phyloP scores from a whole-genome alignment of 2,113 vertebrate genomes.

The Crotophaga sulcirostris region DNA sequence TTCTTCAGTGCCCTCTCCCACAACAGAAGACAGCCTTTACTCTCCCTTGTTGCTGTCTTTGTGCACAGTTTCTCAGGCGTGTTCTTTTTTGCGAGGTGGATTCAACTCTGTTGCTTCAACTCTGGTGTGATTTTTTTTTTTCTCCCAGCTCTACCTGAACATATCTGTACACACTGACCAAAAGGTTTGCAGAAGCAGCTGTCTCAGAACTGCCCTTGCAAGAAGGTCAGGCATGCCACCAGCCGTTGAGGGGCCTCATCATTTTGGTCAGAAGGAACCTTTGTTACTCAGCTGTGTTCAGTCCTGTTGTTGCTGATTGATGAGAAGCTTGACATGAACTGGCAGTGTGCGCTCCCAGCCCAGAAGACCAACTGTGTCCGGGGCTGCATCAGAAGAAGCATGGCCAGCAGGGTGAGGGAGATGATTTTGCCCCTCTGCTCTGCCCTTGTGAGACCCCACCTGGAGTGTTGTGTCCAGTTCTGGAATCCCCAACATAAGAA shows the following conservation, averaged over 20 bases:
- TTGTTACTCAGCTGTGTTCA: not conserved
- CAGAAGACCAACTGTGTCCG: too few species aligned
- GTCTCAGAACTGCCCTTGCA: not conserved
- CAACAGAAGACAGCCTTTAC: not conserved
- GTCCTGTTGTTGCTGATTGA: not conserved
- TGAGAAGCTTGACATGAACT: too few species aligned
- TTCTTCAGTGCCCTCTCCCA: not conserved
- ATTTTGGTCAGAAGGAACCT: not conserved
- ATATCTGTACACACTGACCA: fast-evolving
- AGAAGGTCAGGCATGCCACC: not conserved
- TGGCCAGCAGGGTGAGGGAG: too few species aligned
- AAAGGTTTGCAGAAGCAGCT: not conserved
- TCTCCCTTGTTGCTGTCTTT: not conserved
- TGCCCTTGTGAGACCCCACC: too few species aligned
- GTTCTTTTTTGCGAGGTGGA: not conserved
- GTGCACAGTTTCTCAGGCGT: not conserved
- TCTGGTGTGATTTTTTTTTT: not conserved
- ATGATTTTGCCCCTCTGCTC: too few species aligned
- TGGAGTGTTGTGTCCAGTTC: too few species aligned
- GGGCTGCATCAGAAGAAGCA: too few species aligned
- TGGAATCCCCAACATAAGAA: too few species aligned
- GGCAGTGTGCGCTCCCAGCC: too few species aligned
- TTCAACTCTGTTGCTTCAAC: not conserved
- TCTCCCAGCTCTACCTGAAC: not conserved
- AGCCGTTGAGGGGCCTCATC: not conserved